These are phyloP conservation scores for Mastacembelus armatus DNA, from an alignment of 2,797 vertebrate species.

Conservation along the genomic window DNA sequence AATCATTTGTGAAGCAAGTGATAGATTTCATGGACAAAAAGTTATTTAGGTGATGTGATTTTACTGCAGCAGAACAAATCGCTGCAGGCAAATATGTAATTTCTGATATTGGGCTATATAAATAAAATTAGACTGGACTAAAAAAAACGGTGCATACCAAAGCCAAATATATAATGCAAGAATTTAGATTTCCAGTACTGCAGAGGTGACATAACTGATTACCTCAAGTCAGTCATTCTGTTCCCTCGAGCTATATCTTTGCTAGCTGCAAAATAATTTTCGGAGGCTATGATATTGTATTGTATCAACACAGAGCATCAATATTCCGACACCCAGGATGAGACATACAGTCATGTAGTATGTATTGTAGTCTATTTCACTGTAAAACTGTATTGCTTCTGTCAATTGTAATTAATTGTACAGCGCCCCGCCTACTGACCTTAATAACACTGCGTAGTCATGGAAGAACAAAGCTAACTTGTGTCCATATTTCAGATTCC, in stretches of 20 bases:
- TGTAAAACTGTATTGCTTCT: constrained; percentile 19
- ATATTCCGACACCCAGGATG: constrained; percentile 36
- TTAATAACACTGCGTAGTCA: constrained; percentile 35
- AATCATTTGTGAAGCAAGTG: constrained; percentile 12
- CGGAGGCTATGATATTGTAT: constrained; percentile 57
- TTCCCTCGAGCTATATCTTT: constrained; percentile 59
- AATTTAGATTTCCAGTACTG: constrained; percentile 48
- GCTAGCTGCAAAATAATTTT: constrained; percentile 73
- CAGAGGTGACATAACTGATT: constrained; percentile 56
- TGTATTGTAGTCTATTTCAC: constrained; percentile 14
- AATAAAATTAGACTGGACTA: too few species aligned
- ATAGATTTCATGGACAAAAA: constrained; percentile 1
- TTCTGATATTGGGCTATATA: too few species aligned
- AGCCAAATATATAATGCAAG: constrained; percentile 26
- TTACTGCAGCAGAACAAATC: constrained; percentile 7
- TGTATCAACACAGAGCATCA: constrained; percentile 29
- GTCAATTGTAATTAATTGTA: constrained; percentile 34
- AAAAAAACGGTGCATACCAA: background rate
- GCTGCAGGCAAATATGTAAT: too few species aligned
- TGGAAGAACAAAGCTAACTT: constrained; percentile 51
- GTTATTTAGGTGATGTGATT: constrained; percentile 18
- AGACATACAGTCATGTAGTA: constrained; percentile 2
- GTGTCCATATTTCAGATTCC: constrained; percentile 64
- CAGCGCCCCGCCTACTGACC: constrained; percentile 30
- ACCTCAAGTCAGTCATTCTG: constrained; percentile 58